Evolutionary conservation across 2,888 invertebrate genomes (phyloP).

Genomic region (Augiades crinisus): DNA sequence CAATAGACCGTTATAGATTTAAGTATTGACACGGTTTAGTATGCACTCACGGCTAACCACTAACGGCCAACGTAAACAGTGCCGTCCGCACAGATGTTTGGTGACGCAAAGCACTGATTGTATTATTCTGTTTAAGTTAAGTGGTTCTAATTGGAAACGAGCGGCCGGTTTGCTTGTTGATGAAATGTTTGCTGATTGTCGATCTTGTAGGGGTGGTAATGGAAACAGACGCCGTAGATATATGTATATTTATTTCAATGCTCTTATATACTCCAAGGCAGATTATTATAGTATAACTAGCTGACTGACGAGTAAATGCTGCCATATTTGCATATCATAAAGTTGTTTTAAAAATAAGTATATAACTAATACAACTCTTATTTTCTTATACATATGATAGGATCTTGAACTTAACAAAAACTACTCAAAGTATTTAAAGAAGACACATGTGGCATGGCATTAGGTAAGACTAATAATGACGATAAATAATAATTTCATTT

Average conservation of each 20-base stretch:
- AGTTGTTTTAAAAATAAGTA: too few relatives aligned
- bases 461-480: too few relatives aligned
- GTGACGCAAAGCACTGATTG: slow-evolving; percentile 29
- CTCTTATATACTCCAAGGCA: too few relatives aligned
- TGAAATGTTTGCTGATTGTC: neutral
- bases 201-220: neutral
- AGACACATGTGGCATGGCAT: too few relatives aligned
- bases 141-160: slow-evolving; percentile 15
- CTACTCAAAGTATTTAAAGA: too few relatives aligned
- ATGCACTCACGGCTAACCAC: slow-evolving; percentile 27
- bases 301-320: too few relatives aligned
- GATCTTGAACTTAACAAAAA: too few relatives aligned
- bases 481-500: too few relatives aligned
- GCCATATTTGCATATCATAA: too few relatives aligned
- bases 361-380: too few relatives aligned
- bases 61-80: slow-evolving; percentile 32
- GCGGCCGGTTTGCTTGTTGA: neutral
- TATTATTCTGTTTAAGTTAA: slow-evolving; percentile 21
- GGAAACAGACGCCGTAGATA: neutral
- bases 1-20: slow-evolving; percentile 21
- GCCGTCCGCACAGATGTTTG: slow-evolving; percentile 15
- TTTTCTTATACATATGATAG: too few relatives aligned
- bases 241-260: neutral
- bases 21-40: slow-evolving; percentile 27
- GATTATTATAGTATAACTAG: too few relatives aligned